Evolutionary conservation across 2,113 vertebrate species (phyloP).

Genomic region (Halichoerus grypus): DNA sequence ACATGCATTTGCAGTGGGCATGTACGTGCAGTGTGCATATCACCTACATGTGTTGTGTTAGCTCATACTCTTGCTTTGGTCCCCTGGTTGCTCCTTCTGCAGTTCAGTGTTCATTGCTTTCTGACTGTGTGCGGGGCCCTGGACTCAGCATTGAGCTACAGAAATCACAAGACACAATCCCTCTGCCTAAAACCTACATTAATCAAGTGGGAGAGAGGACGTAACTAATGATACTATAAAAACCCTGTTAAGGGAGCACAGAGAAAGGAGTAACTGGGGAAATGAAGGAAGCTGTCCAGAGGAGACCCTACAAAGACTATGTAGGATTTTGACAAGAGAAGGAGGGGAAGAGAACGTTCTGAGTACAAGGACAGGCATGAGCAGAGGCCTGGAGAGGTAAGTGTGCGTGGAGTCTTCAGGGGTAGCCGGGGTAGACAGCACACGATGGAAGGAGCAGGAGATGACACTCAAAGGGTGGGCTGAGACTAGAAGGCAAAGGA

Average conservation of each 20-base stretch:
- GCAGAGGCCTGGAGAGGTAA: background rate
- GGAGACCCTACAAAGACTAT: background rate
- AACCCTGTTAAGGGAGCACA: background rate
- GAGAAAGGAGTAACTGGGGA: background rate
- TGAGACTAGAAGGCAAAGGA: background rate
- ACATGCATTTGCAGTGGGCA: background rate
- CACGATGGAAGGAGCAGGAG: background rate
- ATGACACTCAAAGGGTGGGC: background rate
- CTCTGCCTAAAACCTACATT: background rate
- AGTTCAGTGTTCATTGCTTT: background rate
- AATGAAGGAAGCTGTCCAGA: background rate
- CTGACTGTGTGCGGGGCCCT: background rate
- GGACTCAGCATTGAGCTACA: background rate
- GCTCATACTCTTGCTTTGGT: background rate
- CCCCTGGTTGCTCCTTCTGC: background rate
- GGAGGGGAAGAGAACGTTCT: background rate
- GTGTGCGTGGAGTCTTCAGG: fast-evolving
- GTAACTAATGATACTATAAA: background rate
- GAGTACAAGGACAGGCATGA: background rate
- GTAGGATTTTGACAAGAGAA: background rate
- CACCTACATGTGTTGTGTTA: background rate
- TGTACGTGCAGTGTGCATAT: too few relatives aligned
- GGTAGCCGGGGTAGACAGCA: background rate
- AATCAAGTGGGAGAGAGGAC: background rate
- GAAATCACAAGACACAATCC: background rate